Percentiles rank a stretch among this genome's conserved stretches.
Evolutionary conservation across 2,797 vertebrate species (phyloP).

Genomic region (Rhynchonycteris naso): DNA sequence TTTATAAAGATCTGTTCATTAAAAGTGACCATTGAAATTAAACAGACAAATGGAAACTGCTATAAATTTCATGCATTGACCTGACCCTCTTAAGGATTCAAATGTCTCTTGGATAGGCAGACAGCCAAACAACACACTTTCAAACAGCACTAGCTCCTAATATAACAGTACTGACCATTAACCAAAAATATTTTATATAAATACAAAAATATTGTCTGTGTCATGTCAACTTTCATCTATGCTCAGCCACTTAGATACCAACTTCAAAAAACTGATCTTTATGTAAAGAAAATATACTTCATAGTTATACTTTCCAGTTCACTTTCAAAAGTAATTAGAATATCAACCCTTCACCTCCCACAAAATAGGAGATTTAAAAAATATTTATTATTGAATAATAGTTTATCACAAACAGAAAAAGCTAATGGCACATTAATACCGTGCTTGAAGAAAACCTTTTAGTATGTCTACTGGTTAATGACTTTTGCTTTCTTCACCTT

Average conservation of each 20-base stretch:
- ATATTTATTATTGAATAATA: neutral
- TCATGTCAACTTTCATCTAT: neutral
- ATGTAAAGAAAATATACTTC: neutral
- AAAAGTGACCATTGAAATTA: slow-evolving; percentile 8
- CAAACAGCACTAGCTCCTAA: neutral
- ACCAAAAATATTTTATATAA: neutral
- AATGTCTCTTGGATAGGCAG: neutral
- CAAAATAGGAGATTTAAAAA: neutral
- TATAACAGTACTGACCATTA: neutral
- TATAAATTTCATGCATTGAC: neutral
- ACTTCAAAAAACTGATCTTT: neutral
- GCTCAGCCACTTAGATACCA: neutral
- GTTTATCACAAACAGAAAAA: neutral
- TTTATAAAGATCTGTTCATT: neutral
- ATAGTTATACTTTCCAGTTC: neutral
- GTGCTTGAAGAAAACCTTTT: neutral
- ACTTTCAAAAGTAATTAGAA: neutral
- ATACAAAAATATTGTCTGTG: neutral
- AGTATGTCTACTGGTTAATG: neutral
- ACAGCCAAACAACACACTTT: neutral
- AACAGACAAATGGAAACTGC: neutral
- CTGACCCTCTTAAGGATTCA: neutral
- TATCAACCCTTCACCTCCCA: neutral
- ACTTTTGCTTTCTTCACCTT: neutral
- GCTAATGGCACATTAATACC: neutral